Conservation (phyloP, 2,888 invertebrate genomes). For the Pelosia muscerda region DNA sequence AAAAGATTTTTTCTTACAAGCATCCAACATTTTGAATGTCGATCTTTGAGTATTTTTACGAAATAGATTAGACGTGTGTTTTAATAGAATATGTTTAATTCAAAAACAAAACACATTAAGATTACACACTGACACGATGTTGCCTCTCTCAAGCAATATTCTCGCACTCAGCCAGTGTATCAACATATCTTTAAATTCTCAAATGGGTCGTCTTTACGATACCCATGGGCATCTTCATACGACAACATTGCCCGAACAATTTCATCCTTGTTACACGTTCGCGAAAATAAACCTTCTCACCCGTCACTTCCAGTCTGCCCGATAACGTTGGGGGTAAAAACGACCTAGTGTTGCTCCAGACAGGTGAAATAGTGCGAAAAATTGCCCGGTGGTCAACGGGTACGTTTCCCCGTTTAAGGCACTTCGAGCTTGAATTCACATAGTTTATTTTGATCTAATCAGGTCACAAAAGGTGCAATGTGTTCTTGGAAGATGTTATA, state of each 20-base stretch:
- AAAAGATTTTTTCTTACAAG: too few species aligned
- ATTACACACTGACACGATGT: neutral
- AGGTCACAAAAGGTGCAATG: conserved; percentile 24
- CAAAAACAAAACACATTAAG: neutral
- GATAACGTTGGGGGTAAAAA: conserved; percentile 57
- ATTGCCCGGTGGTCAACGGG: conserved; percentile 75
- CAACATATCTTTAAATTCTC: conserved; percentile 4
- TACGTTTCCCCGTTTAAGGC: conserved; percentile 52
- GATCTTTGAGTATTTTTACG: neutral
- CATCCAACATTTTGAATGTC: too few species aligned
- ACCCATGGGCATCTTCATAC: conserved; percentile 7
- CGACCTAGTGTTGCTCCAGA: conserved; percentile 70
- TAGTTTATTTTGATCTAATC: conserved; percentile 48
- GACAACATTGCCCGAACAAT: conserved; percentile 20
- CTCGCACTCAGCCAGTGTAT: neutral
- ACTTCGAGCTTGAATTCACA: conserved; percentile 44
- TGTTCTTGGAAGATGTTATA: conserved; percentile 1
- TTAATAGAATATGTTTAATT: neutral
- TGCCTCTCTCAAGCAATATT: neutral
- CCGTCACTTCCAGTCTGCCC: conserved; percentile 54
- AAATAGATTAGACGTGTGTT: neutral
- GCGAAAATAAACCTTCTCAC: conserved; percentile 44
- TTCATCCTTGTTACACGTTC: conserved; percentile 17
- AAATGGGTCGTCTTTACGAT: conserved; percentile 6
- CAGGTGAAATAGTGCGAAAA: conserved; percentile 85